Conservation (phyloP, 2,113 vertebrate species). For the Callionymus lyra region DNA sequence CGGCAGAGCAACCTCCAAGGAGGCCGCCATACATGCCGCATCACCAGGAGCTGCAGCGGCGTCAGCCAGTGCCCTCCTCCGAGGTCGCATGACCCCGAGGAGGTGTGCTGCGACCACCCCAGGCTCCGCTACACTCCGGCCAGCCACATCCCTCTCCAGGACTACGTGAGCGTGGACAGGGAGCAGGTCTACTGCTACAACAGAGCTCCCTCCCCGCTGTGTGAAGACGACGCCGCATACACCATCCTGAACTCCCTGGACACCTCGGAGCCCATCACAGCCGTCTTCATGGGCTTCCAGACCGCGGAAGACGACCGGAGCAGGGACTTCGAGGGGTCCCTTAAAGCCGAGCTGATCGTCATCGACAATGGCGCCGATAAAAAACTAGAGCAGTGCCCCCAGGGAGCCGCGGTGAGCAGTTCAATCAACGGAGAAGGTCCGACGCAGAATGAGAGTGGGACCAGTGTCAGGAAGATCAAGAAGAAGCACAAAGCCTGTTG, state of each 20-base stretch:
- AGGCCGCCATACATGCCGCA: not conserved
- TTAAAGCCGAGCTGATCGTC: constrained; percentile 79
- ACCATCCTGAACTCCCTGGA: constrained; percentile 68
- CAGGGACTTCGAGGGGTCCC: constrained; percentile 70
- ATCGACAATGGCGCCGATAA: constrained; percentile 67
- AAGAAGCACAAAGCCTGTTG: constrained; percentile 47
- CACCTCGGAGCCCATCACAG: constrained; percentile 75
- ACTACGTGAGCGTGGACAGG: constrained; percentile 32
- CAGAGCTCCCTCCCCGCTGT: constrained; percentile 26
- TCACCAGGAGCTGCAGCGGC: not conserved
- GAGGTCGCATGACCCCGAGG: constrained; percentile 17
- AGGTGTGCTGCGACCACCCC: constrained; percentile 1
- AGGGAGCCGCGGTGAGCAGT: constrained; percentile 35
- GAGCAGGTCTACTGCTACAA: constrained; percentile 18
- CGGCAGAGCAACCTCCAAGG: not conserved
- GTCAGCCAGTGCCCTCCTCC: constrained; percentile 8
- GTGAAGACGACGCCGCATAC: constrained; percentile 14
- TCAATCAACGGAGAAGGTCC: constrained; percentile 34
- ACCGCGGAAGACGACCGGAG: constrained; percentile 52
- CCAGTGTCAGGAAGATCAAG: constrained; percentile 68
- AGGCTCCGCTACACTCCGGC: constrained; percentile 39
- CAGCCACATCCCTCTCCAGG: constrained; percentile 28
- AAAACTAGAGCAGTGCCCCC: constrained; percentile 28
- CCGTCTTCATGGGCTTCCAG: constrained; percentile 90
- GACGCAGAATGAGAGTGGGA: constrained; percentile 33